Base-by-base conservation (phyloP, 92 coral and sea anemone genomes). In the Zoanthus solanderi region DNA sequence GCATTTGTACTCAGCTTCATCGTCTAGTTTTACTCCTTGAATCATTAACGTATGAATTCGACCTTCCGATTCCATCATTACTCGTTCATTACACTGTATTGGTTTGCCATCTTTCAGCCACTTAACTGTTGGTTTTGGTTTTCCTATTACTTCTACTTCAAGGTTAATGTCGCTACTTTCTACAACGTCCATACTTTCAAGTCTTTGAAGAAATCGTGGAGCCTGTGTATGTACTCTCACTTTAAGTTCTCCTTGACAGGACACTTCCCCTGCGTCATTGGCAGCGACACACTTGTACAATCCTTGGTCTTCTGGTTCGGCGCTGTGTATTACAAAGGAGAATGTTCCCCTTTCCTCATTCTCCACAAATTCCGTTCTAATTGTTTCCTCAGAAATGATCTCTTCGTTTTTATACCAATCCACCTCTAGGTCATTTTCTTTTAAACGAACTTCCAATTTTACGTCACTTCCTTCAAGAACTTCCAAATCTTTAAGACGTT, bases 141-240 rank as follows among this genome's bases (percentile, higher is more conserved):
- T 93, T 16, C 99, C 99, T 23, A 89, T 92, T 54, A 97, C 95
- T 44, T 95, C 99, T 30, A 92, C 95, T 78, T 97, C 99, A 8
- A 97, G 92, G 88, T 92, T 93, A 6, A 92, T 87, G 60, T 88
- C 93, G 34, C 77, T 79, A 15, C 98, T 95, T 82, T 92, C 96
- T 11, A 94, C 71, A 46, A 92, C 96, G 46, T 95, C 96, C 57
- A 81, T 94, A 80, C 91, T 91, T 60, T 94, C 96, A 17, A 95
- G 94, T 54, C 92, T 89, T 82, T 95, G 97, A n/a, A 97, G 87
- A 74, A 97, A 97, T 81, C 89, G 90, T 0, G 99, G 98, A 23
- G 94, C 87, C 4, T 74, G 84, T 53, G 87, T 81, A 12, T 93
- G 84, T 84, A 83, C 78, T 78, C 72, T 84, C 9, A 94, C 91